Base-by-base conservation (phyloP, 2,113 vertebrate genomes). In the Hyperopisus bebe region DNA sequence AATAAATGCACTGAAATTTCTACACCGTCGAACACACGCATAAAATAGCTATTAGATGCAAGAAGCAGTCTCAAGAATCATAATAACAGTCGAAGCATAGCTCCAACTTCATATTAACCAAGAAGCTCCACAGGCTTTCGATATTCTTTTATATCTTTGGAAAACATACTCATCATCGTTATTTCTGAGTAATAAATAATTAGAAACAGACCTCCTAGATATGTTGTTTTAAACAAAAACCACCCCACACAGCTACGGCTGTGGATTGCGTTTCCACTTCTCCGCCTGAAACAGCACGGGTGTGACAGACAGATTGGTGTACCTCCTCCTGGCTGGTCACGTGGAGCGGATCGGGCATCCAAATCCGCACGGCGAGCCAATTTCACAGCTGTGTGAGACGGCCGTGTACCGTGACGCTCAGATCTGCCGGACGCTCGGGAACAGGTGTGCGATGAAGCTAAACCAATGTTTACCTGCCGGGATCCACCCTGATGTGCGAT, bases 1-100 rank as follows among this genome's bases (percentile, higher is more conserved):
- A 53, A 50, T 89, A 53, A 89, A 80, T 91, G 62, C 84, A 48
- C 39, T 21, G 21, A 46, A 47, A 82, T 44, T 13, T 84, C 21
- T 47, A n/a, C 44, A n/a, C 44, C 21, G 5, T 46, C 1, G 5
- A 84, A 17, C 42, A n/a, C 19, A n/a, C 3, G 66, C 13, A 39
- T 42, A 80, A 80, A 80, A 42, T 42, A 80, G 74, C 31, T 39
- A 80, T 39, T 42, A 80, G 42, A 42, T 80, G 35, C 74, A 80
- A 80, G 31, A 80, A 39, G 74, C 74, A 77, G 70, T 19, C 31
- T 39, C 1, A 7, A 80, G 35, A 31, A 5, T 42, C 31, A 42
- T 19, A 74, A 35, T 35, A 13, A 84, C 17, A 47, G 44, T 46
- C 8, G 21, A 46, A 46, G 39, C 19, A 24, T 9, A 53, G 19